Evolutionary conservation across 2,888 invertebrate species (phyloP).

Genomic region (Campoplex nolae): DNA sequence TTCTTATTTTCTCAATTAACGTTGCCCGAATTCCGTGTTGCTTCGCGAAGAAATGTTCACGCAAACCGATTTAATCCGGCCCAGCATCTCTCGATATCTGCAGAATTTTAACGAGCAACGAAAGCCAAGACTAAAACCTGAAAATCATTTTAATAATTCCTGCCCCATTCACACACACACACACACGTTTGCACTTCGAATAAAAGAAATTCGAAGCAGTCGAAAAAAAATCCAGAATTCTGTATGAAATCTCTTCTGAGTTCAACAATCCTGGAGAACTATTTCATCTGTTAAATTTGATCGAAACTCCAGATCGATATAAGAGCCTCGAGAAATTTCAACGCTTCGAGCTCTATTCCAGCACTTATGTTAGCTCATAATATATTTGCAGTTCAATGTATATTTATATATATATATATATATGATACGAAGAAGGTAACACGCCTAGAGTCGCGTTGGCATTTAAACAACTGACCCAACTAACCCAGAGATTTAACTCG

Average conservation of each 20-base stretch:
- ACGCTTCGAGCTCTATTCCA: conserved; percentile 26
- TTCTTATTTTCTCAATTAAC: conserved; percentile 73
- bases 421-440: conserved; percentile 50
- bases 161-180: background rate
- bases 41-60: conserved; percentile 24
- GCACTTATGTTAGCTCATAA: background rate
- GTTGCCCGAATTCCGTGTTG: conserved; percentile 66
- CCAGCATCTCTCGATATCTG: background rate
- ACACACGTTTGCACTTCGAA: background rate
- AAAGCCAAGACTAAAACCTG: background rate
- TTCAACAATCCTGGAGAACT: conserved; percentile 32
- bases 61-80: conserved; percentile 16
- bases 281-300: conserved; percentile 48
- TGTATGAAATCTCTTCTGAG: background rate
- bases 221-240: background rate
- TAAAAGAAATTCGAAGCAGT: background rate
- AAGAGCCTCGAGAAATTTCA: conserved; percentile 31
- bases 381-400: too few species aligned
- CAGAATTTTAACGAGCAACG: conserved; percentile 11
- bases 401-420: background rate
- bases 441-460: conserved; percentile 63
- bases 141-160: background rate
- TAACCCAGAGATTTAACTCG: conserved; percentile 56
- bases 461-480: conserved; percentile 68
- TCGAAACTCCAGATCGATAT: conserved; percentile 57